Conservation (phyloP, 2,113 vertebrate genomes). For the Toxotes chatareus region DNA sequence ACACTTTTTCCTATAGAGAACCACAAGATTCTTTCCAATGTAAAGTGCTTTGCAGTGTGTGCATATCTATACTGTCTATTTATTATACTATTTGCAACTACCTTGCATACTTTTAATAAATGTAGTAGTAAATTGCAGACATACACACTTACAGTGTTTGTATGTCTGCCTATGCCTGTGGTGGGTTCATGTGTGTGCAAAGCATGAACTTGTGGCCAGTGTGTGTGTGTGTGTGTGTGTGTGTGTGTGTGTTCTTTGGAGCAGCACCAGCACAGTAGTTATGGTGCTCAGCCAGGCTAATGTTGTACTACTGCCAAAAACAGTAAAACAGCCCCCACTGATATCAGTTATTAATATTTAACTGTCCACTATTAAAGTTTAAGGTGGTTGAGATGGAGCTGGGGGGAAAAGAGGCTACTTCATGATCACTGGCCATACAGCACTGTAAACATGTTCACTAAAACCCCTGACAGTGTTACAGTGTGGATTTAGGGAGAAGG, state of each 20-base stretch:
- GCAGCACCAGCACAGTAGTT: conserved; percentile 70
- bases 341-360: conserved; percentile 88
- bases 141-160: neutral
- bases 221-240: conserved; percentile 42
- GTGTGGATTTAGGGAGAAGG: conserved; percentile 66
- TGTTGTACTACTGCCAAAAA: conserved; percentile 82
- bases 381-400: conserved; percentile 79
- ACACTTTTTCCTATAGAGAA: neutral
- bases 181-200: conserved; percentile 10
- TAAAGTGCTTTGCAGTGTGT: conserved; percentile 16
- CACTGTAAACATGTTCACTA: conserved; percentile 76
- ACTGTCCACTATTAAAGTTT: conserved; percentile 84
- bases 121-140: neutral
- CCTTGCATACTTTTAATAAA: conserved; percentile 9
- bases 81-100: no score
- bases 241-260: conserved; percentile 60
- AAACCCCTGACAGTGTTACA: conserved; percentile 74
- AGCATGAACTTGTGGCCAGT: conserved; percentile 23
- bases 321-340: conserved; percentile 80
- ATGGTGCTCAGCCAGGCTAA: conserved; percentile 65
- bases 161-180: neutral
- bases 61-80: neutral
- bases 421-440: conserved; percentile 69
- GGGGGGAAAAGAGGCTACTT: conserved; percentile 71
- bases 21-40: conserved; percentile 2